These are phyloP conservation scores for Sarcophaga peregrina DNA, from an alignment of 1,140 invertebrate species.

Conservation along the genomic window DNA sequence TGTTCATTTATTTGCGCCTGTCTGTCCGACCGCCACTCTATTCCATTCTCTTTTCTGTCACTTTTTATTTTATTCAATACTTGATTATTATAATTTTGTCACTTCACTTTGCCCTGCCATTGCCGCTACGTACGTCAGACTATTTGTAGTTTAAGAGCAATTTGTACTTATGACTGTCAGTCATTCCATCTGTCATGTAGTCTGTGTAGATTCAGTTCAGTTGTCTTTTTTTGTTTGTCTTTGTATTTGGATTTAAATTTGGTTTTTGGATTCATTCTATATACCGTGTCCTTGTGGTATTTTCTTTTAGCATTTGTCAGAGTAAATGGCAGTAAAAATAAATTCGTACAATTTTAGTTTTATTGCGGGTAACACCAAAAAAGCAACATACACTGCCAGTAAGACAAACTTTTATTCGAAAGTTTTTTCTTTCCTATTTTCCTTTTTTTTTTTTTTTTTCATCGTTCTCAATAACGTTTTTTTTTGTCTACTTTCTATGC, in stretches of 20 bases:
- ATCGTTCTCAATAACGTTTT: not conserved
- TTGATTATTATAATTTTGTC: constrained; percentile 12
- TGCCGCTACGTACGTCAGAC: not conserved
- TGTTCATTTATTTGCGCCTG: not conserved
- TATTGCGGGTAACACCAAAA: constrained; percentile 26
- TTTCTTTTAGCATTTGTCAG: constrained; percentile 40
- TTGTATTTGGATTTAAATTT: not conserved
- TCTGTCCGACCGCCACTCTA: too few species aligned
- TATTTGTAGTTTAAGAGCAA: not conserved
- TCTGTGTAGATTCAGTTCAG: too few species aligned
- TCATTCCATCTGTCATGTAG: not conserved
- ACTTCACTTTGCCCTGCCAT: not conserved
- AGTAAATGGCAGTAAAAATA: constrained; percentile 36
- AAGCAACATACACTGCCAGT: too few species aligned
- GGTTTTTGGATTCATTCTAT: not conserved
- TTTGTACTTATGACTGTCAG: too few species aligned
- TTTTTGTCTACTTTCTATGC: constrained; percentile 1
- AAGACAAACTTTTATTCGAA: not conserved
- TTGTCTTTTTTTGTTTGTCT: not conserved
- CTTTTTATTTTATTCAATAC: not conserved
- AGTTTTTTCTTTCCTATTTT: not conserved
- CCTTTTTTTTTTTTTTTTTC: not conserved
- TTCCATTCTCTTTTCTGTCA: not conserved
- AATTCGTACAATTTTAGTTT: constrained; percentile 12
- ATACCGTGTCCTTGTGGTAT: constrained; percentile 1